Percentiles rank a stretch among this genome's conserved stretches.
Conservation (phyloP, 2,797 vertebrate species). For the Chanos chanos region DNA sequence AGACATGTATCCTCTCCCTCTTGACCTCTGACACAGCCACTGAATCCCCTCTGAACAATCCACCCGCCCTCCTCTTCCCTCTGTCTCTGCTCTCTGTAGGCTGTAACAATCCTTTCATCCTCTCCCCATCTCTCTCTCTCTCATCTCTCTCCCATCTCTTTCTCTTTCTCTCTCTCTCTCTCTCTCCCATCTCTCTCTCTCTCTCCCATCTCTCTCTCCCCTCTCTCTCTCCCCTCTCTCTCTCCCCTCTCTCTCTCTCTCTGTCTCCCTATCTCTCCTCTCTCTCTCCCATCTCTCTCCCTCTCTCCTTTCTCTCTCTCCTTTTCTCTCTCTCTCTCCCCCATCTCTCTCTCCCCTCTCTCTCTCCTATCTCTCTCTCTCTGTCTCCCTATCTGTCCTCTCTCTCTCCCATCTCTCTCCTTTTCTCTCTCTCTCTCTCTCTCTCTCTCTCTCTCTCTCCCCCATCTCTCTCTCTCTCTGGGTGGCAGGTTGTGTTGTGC, state of each 20-base stretch:
- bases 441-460: no score
- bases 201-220: not conserved
- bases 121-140: not conserved
- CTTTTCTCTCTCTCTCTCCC: not conserved
- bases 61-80: no score
- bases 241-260: not conserved
- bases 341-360: not conserved
- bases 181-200: not conserved
- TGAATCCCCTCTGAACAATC: slow-evolving; percentile 6
- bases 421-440: no score
- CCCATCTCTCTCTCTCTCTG: no score
- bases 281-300: not conserved
- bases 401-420: not conserved
- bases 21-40: slow-evolving; percentile 14
- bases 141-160: not conserved
- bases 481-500: no score
- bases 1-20: slow-evolving; percentile 15
- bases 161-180: not conserved
- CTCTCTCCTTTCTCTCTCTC: not conserved
- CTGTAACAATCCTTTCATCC: no score
- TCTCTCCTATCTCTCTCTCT: not conserved
- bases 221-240: not conserved
- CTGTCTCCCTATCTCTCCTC: no score
- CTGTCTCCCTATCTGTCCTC: not conserved
- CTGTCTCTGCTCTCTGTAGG: no score